Conservation (phyloP, 2,888 invertebrate genomes). For the Andrena chrysosceles region DNA sequence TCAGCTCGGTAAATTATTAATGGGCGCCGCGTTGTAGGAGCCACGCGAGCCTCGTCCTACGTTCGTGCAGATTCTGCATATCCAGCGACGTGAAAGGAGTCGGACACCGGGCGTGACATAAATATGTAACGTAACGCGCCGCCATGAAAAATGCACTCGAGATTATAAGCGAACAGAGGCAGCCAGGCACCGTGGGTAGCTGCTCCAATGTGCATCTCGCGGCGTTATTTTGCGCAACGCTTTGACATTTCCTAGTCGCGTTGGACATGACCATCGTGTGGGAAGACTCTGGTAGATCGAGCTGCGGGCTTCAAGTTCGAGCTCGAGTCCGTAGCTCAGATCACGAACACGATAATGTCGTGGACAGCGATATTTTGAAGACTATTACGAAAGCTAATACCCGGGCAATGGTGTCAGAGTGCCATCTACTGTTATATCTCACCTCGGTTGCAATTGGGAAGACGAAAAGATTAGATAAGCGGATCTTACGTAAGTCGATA, state of each 20-base stretch:
- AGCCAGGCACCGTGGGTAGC: conserved; percentile 32
- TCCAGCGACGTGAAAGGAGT: conserved; percentile 69
- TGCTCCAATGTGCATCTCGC: conserved; percentile 28
- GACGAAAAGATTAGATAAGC: too few relatives aligned
- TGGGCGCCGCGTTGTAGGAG: conserved; percentile 66
- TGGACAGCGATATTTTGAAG: not conserved
- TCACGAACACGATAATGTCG: not conserved
- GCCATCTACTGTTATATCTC: too few relatives aligned
- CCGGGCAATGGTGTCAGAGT: too few relatives aligned
- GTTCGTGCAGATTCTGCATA: conserved; percentile 69
- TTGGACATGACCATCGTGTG: not conserved
- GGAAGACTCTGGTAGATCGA: not conserved
- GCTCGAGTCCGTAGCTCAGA: not conserved
- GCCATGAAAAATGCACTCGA: conserved; percentile 71
- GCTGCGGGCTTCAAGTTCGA: not conserved
- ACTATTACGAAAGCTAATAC: too few relatives aligned
- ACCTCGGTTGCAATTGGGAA: too few relatives aligned
- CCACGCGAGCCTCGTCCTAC: conserved; percentile 60
- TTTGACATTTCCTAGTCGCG: not conserved
- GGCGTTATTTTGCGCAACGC: conserved; percentile 1
- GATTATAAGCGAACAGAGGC: conserved; percentile 58
- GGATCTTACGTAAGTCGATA: too few relatives aligned
- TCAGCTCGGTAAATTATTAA: conserved; percentile 76
- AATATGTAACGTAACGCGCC: conserved; percentile 77
- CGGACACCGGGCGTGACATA: conserved; percentile 77